Base-by-base conservation (phyloP, 2,888 invertebrate species). In the Ypsolopha scabrella region DNA sequence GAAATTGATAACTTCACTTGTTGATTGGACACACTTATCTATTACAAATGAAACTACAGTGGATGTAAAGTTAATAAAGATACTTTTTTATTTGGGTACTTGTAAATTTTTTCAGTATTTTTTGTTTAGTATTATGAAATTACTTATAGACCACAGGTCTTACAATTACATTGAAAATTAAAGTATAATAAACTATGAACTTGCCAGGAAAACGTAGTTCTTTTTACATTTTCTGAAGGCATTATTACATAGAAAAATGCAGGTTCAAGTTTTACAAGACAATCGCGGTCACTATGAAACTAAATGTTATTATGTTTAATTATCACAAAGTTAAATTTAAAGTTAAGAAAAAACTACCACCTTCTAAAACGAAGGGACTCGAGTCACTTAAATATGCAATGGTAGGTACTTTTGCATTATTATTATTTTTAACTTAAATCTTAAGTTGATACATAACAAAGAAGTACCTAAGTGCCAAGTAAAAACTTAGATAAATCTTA, bases 71-170 rank as follows among this genome's bases (percentile, higher is more conserved):
- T 24, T 4, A 24, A 24, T 24, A 24, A 24, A 41, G 11, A n/a
- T n/a, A 41, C 11, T 41, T 41, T 9, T 41, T 38, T 10, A 38
- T 38, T 41, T 7, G 10, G 41, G 13, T 11, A 41, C 11, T 13
- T n/a, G 10, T 6, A 9, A 1, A 24, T 34, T 14, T 44, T 48
- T 6, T 37, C 37, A 14, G 44, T 35, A 41, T 51, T 47, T 51
- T 41, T 41, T 41, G 14, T 41, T 48, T 36, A 35, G n/a, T 52
- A 41, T 41, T 41, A 44, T 24, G 24, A 45, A 45, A 44, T 63
- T 68, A 68, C 75, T 80, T 80, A 80, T 62, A 81, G 83, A 83
- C 82, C 83, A 85, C 51, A 68, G 82, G 82, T 81, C 85, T 80
- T 83, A 82, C 83, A 56, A 7, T 24, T 11, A 8, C 11, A 47